phyloP scores from a whole-genome alignment of 2,888 invertebrate species.

The Ryuthela nishihirai region DNA sequence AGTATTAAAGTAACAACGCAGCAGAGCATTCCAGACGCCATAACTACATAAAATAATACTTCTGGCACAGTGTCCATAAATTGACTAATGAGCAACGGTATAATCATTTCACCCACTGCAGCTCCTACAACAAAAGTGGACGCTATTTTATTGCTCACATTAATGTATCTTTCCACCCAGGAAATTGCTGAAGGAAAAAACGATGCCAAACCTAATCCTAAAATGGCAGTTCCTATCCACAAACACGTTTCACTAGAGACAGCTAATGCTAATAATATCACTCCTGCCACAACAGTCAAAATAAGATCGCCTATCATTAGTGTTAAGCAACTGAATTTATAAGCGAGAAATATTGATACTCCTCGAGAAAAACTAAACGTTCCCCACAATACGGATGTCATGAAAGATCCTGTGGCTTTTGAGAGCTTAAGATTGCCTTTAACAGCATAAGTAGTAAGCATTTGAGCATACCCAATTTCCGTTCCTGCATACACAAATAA shows the following conservation, averaged over 20 bases:
- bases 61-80: conserved; percentile 48
- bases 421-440: conserved; percentile 47
- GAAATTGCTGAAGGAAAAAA: conserved; percentile 53
- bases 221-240: conserved; percentile 50
- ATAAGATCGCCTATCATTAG: conserved; percentile 51
- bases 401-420: conserved; percentile 48
- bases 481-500: conserved; percentile 52
- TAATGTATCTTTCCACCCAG: conserved; percentile 53
- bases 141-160: conserved; percentile 52
- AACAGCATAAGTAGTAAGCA: conserved; percentile 51
- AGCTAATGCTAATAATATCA: conserved; percentile 47
- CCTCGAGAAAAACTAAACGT: conserved; percentile 48
- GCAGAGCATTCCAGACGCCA: conserved; percentile 36
- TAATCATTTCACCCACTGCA: conserved; percentile 52
- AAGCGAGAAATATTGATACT: conserved; percentile 51
- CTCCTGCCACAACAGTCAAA: conserved; percentile 46
- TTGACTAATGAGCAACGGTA: conserved; percentile 50
- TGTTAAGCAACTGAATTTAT: conserved; percentile 48
- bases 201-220: conserved; percentile 54
- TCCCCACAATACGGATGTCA: conserved; percentile 53
- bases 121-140: conserved; percentile 53
- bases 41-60: conserved; percentile 50
- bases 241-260: conserved; percentile 45
- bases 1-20: conserved; percentile 11
- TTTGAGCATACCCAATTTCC: conserved; percentile 53